phyloP scores from a whole-genome alignment of 1,140 invertebrate species.

The Drosophila nikananu region DNA sequence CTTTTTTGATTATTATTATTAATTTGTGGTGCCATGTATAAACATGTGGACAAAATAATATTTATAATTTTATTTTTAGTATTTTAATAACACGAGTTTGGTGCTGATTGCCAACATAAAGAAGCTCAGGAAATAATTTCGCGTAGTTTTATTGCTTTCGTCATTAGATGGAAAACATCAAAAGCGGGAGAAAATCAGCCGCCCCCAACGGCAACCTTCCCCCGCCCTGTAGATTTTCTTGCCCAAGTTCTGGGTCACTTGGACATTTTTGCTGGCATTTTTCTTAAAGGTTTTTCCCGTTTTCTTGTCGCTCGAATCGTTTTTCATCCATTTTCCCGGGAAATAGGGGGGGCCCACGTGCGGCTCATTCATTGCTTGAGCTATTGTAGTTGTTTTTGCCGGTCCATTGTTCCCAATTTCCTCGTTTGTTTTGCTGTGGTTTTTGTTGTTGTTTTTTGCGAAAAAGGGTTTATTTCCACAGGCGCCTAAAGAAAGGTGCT shows the following conservation, averaged over 20 bases:
- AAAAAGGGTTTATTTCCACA: conserved; percentile 30
- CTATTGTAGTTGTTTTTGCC: conserved; percentile 30
- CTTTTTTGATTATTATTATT: too few species aligned
- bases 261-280: conserved; percentile 39
- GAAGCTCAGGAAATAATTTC: too few species aligned
- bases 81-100: too few species aligned
- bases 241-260: conserved; percentile 75
- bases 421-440: conserved; percentile 13
- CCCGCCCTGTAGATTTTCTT: conserved; percentile 31
- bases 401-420: conserved; percentile 33
- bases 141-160: conserved; percentile 9
- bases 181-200: conserved; percentile 9
- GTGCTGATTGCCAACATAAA: too few species aligned
- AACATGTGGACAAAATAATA: too few species aligned
- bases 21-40: too few species aligned
- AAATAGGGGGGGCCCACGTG: not conserved
- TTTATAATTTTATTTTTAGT: too few species aligned
- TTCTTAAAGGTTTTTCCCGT: conserved; percentile 40
- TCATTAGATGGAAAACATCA: conserved; percentile 44
- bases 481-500: conserved; percentile 12
- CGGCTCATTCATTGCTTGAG: conserved; percentile 12
- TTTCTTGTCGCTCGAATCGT: conserved; percentile 34
- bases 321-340: conserved; percentile 45
- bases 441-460: conserved; percentile 15
- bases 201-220: not conserved